A percentile compares a stretch with the other conserved stretches of the same genome.
Evolutionary conservation across 2,888 invertebrate genomes (phyloP).

Genomic region (Carpatolechia fugitivella): DNA sequence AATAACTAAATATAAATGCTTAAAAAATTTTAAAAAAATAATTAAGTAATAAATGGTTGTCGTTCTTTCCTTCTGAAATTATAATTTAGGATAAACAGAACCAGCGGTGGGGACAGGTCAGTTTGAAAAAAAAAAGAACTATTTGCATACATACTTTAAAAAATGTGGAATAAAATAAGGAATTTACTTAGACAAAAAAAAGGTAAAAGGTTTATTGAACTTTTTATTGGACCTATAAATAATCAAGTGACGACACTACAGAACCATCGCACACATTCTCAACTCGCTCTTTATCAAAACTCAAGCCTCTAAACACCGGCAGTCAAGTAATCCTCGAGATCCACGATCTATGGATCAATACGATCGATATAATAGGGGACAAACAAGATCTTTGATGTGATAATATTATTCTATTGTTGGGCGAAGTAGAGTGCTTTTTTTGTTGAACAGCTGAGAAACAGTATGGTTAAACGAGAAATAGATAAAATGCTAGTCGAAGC

Average conservation of each 20-base stretch:
- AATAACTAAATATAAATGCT: too few relatives aligned
- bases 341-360: constrained; percentile 19
- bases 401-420: constrained; percentile 12
- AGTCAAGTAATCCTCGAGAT: constrained; percentile 25
- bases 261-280: constrained; percentile 19
- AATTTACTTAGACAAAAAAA: background rate
- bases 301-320: constrained; percentile 20
- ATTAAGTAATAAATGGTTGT: too few relatives aligned
- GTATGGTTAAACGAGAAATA: background rate
- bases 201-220: background rate
- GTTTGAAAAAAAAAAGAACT: too few relatives aligned
- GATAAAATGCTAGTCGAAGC: too few relatives aligned
- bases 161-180: too few relatives aligned
- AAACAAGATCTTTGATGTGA: constrained; percentile 23
- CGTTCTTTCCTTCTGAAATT: too few relatives aligned
- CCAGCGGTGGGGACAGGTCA: too few relatives aligned
- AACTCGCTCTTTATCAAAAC: background rate
- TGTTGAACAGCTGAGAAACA: background rate
- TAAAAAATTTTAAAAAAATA: too few relatives aligned
- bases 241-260: too few relatives aligned
- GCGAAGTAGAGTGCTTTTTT: background rate
- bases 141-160: too few relatives aligned
- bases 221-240: too few relatives aligned
- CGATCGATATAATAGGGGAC: constrained; percentile 17
- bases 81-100: too few relatives aligned